phyloP scores from a whole-genome alignment of 1,140 invertebrate genomes.

The Aphis craccivora region DNA sequence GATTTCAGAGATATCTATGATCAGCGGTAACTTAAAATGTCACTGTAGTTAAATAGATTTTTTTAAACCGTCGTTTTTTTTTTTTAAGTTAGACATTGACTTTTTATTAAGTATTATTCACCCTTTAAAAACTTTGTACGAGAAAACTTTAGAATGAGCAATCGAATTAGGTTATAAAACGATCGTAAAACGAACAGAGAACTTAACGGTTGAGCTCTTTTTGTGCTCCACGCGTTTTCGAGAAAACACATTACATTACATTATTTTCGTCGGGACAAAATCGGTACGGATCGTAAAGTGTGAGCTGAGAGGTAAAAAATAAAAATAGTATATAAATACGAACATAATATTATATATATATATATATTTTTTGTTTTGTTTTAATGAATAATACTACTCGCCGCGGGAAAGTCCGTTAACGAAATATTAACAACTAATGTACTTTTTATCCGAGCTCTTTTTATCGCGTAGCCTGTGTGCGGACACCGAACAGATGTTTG shows the following conservation, averaged over 20 bases:
- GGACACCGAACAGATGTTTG: neutral
- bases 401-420: neutral
- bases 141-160: slow-evolving; percentile 35
- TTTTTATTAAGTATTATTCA: slow-evolving; percentile 23
- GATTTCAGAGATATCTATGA: neutral
- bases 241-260: neutral
- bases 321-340: neutral
- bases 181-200: neutral
- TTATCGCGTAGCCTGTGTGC: neutral
- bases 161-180: slow-evolving; percentile 49
- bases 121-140: slow-evolving; percentile 40
- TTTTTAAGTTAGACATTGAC: neutral
- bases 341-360: neutral
- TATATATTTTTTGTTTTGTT: neutral
- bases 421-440: neutral
- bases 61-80: neutral
- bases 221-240: neutral
- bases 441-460: neutral
- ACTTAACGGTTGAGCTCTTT: neutral
- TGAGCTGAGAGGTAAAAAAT: neutral
- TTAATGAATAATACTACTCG: neutral
- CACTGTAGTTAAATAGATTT: neutral
- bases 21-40: neutral
- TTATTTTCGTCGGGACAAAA: neutral
- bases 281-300: neutral